Evolutionary conservation across 2,113 vertebrate species (phyloP), one percentile per base, ranked within the genome.

Genomic region (Athene cunicularia): DNA sequence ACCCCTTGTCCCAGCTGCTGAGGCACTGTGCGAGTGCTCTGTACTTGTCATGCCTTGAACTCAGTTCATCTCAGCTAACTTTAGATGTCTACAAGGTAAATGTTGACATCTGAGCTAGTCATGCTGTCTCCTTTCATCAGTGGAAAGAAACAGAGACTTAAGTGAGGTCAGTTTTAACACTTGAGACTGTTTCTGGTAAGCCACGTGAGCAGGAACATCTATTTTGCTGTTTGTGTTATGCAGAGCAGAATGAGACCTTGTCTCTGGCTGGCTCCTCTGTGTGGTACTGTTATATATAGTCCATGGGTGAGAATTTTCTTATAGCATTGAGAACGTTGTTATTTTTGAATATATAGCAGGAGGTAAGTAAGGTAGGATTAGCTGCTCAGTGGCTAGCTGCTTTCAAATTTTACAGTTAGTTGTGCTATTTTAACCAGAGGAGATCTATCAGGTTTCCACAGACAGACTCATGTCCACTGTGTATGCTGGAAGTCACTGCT

Each of bases 341-440:
- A 92, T 95, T 95, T 85, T 89, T 95, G 62, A 95, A 47, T 86
- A 41, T 86, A 63, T 86, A 90, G 77, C 87, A 82, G 90, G 90
- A 95, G 80, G 84, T 95, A 95, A 90, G 84, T 70, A 58, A 95
- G 80, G 66, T 58, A 67, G 87, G 89, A 95, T 96, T 91, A 95
- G 89, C 89, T 95, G 91, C 93, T 93, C 87, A 55, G 41, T 47
- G 87, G 95, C 91, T 92, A 92, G 74, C 81, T 83, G 80, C 94
- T 91, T 96, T 96, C 95, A 96, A 95, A 97, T 93, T 86, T 96
- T 96, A 91, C 94, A 88, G 95, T 96, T 97, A 94, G 91, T 95
- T 92, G 89, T 95, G 91, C 93, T 95, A 63, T 95, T 96, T 97
- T 96, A 97, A 94, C 89, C 74, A 66, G 87, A 90, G 84, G 63